Conservation (phyloP, 1,140 invertebrate genomes). For the Centruroides sculpturatus region DNA sequence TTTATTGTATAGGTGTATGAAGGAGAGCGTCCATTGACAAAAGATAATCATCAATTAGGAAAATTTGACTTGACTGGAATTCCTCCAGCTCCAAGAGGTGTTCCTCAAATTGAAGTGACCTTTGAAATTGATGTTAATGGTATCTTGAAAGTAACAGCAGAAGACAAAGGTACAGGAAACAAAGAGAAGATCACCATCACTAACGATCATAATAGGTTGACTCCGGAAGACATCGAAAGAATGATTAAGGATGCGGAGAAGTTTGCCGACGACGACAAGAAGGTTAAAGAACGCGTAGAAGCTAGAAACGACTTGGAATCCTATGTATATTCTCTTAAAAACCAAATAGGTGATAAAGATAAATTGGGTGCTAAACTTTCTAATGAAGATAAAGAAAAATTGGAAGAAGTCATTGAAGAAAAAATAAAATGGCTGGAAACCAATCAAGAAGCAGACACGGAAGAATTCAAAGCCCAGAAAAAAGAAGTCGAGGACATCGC, state of each 20-base stretch:
- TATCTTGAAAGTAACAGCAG: conserved; percentile 85
- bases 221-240: conserved; percentile 93
- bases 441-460: conserved; percentile 83
- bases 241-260: conserved; percentile 99
- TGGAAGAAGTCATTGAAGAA: conserved; percentile 87
- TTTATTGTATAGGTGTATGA: conserved; percentile 52
- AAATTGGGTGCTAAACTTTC: conserved; percentile 86
- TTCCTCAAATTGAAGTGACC: conserved; percentile 71
- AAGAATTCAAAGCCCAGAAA: conserved; percentile 93
- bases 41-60: conserved; percentile 93
- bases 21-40: conserved; percentile 98
- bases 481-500: conserved; percentile 91
- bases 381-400: conserved; percentile 85
- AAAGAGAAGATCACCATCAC: conserved; percentile 98
- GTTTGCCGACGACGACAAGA: conserved; percentile 97
- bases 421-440: conserved; percentile 97
- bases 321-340: conserved; percentile 95
- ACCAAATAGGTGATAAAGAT: conserved; percentile 93
- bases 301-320: conserved; percentile 77
- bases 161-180: conserved; percentile 97
- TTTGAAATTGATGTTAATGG: conserved; percentile 99
- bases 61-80: conserved; percentile 98
- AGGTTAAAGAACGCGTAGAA: conserved; percentile 91
- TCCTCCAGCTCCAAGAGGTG: conserved; percentile 89
- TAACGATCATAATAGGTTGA: conserved; percentile 92